A percentile compares a stretch with the other conserved stretches of the same genome.
Conservation (phyloP, 92 coral and sea anemone genomes). For the Epizoanthus fatuus region DNA sequence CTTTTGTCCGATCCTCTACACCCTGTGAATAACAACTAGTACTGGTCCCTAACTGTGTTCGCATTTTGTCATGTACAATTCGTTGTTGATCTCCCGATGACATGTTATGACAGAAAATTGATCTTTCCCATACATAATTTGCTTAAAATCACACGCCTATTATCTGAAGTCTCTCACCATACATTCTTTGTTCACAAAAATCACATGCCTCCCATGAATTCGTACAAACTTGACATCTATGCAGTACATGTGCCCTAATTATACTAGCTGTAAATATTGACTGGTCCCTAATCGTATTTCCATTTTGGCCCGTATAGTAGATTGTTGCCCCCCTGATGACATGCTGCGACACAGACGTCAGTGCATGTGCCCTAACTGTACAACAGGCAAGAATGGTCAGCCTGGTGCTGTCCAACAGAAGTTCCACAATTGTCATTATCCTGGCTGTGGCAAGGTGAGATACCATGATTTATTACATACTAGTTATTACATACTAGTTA, state of each 20-base stretch:
- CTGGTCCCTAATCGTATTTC: not conserved
- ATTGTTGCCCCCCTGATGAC: constrained; percentile 37
- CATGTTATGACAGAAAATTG: constrained; percentile 66
- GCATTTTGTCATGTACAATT: not conserved
- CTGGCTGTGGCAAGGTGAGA: constrained; percentile 91
- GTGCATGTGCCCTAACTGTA: constrained; percentile 91
- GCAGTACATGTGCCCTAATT: constrained; percentile 7
- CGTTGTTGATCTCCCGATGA: constrained; percentile 27
- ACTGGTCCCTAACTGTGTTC: not conserved
- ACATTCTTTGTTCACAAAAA: no score
- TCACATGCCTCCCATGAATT: no score
- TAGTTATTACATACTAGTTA: no score
- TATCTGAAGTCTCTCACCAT: no score
- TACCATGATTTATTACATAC: no score
- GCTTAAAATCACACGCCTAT: no score
- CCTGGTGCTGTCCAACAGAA: constrained; percentile 81
- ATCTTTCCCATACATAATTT: no score
- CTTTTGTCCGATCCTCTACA: no score
- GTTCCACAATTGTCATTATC: constrained; percentile 89
- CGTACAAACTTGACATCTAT: no score
- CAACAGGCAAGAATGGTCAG: constrained; percentile 79
- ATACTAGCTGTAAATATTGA: not conserved
- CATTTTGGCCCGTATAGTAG: not conserved
- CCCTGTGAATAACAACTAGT: no score
- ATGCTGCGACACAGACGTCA: constrained; percentile 81